A percentile compares a stretch with the other conserved stretches of the same genome.
Conservation (phyloP, 1,140 invertebrate genomes). For the Camponotus pennsylvanicus region DNA sequence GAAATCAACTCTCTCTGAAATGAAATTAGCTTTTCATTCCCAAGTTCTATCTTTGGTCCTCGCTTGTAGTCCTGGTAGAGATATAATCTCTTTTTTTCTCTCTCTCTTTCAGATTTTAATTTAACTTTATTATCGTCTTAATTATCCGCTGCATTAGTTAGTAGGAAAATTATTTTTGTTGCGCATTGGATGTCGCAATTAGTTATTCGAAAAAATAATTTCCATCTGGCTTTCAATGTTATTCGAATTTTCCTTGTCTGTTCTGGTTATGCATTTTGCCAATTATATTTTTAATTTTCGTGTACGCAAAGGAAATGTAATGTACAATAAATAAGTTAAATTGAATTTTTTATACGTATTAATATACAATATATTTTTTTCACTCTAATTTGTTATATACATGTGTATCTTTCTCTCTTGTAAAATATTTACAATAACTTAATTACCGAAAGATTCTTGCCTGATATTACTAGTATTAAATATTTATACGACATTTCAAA, state of each 20-base stretch:
- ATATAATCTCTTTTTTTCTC: conserved; percentile 29
- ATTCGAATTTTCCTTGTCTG: conserved; percentile 25
- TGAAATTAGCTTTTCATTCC: conserved; percentile 62
- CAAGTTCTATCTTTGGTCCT: conserved; percentile 36
- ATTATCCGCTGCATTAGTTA: conserved; percentile 59
- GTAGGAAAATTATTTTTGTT: conserved; percentile 50
- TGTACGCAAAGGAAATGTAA: background rate
- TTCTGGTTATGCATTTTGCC: background rate
- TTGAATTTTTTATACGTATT: background rate
- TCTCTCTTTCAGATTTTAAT: conserved; percentile 44
- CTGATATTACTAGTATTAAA: conserved; percentile 8
- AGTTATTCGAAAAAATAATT: conserved; percentile 31
- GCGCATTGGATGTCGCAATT: conserved; percentile 35
- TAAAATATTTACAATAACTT: background rate
- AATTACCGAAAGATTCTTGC: conserved; percentile 28
- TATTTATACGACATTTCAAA: conserved; percentile 41
- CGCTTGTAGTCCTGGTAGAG: conserved; percentile 30
- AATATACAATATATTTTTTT: background rate
- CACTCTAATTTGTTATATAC: too few relatives aligned
- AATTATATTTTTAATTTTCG: conserved; percentile 14
- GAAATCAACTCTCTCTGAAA: conserved; percentile 52
- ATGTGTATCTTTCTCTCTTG: background rate
- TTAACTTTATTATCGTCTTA: conserved; percentile 57
- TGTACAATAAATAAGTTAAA: background rate
- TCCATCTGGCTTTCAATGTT: conserved; percentile 3